Base-by-base conservation (phyloP, 2,888 invertebrate genomes). In the Tinea semifulvella region DNA sequence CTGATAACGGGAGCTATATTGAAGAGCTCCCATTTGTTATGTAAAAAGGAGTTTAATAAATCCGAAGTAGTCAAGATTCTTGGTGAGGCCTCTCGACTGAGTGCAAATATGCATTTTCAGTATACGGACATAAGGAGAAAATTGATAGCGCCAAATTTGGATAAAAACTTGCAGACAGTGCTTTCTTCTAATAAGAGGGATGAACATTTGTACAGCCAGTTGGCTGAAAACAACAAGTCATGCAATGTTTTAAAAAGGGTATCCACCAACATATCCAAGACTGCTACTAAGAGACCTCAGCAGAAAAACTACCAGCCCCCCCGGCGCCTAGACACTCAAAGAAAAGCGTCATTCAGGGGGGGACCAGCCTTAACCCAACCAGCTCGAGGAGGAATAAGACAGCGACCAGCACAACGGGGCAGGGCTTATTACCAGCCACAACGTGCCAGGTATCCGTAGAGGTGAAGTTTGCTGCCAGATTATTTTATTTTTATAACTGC, bases 221-320 rank as follows among this genome's bases (percentile, higher is more conserved):
- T 8, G 20, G 20, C 14, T 10, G 42, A 49, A 11, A 43, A 46
- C 7, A 49, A 46, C 14, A 46, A 45, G 14, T 39, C 44, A 26
- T 43, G 45, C 8, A 45, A 47, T n/a, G 44, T 44, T 7, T 22
- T 49, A 4, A 39, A 46, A 14, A 47, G 40, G 20, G 36, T 46
- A 5, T 31, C 47, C 5, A 10, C 22, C n/a, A 43, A 47, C 10
- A 20, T 35, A 10, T 22, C 19, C 10, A 18, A 19, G 7, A 8
- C 14, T 16, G 25, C 43, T 13, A 18, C 7, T 11, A 19, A 14
- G 10, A 31, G 2, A 36, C 13, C 22, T 19, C 26, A 20, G 42
- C 27, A 46, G 43, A 31, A 20, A 49, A 49, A 49, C 49, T 49
- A 39, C 35, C 31, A 43, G 42, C 46, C 46, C 19, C n/a, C 13